Evolutionary conservation across 2,888 invertebrate species (phyloP).

Genomic region (Lepidochitona cinerea): DNA sequence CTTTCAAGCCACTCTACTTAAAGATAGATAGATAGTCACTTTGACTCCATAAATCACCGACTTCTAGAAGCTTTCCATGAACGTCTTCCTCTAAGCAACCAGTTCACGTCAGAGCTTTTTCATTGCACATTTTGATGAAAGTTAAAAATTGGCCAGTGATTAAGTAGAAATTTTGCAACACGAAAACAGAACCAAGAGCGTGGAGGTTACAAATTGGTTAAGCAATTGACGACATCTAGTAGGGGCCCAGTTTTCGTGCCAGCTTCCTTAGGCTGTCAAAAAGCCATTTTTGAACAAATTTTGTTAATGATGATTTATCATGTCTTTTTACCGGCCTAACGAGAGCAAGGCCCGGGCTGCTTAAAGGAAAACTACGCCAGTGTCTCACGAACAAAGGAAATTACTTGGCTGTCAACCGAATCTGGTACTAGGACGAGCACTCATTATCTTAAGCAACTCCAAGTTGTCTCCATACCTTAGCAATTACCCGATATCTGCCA

Average conservation of each 20-base stretch:
- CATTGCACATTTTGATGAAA: conserved; percentile 1
- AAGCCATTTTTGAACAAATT: not conserved
- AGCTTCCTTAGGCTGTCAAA: not conserved
- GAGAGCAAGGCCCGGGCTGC: not conserved
- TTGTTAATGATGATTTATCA: conserved; percentile 5
- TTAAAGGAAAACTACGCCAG: not conserved
- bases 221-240: too few relatives aligned
- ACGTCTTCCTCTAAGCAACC: not conserved
- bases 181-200: not conserved
- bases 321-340: not conserved
- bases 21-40: conserved; percentile 1
- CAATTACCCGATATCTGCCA: not conserved
- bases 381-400: not conserved
- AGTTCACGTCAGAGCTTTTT: not conserved
- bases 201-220: too few relatives aligned
- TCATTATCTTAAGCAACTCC: not conserved
- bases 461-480: not conserved
- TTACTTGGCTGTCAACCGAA: not conserved
- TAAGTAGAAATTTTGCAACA: not conserved
- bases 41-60: not conserved
- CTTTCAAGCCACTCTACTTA: not conserved
- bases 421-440: not conserved
- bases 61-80: not conserved
- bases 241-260: not conserved
- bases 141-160: not conserved